Conservation (phyloP, 1,140 invertebrate species). For the Hetaerina americana region DNA sequence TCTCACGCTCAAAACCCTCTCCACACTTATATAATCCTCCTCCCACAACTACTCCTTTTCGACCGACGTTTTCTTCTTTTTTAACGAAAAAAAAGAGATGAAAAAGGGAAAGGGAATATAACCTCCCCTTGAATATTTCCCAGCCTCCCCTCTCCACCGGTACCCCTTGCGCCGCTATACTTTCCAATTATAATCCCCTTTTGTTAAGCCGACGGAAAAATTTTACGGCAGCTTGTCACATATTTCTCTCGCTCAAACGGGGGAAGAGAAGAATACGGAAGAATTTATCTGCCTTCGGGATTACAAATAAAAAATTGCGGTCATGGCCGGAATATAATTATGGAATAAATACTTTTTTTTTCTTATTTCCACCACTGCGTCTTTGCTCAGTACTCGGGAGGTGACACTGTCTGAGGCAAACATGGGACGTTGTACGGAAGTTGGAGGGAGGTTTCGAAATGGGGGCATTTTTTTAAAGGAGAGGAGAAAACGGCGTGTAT, state of each 20-base stretch:
- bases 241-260: background rate
- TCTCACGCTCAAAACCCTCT: background rate
- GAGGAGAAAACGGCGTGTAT: no score
- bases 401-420: no score
- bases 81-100: background rate
- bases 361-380: no score
- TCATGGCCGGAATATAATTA: no score
- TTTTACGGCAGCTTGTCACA: background rate
- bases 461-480: no score
- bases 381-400: no score
- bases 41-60: background rate
- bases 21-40: background rate
- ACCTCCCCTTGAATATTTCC: no score
- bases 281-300: no score
- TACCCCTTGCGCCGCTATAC: background rate
- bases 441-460: no score
- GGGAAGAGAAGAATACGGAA: background rate
- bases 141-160: background rate
- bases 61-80: background rate
- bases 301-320: no score
- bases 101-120: background rate
- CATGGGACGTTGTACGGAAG: no score
- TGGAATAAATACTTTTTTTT: no score
- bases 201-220: background rate
- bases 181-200: background rate